Evolutionary conservation across 2,888 invertebrate species (phyloP), one percentile per base, ranked within the genome.

Genomic region (Perdita meconis): DNA sequence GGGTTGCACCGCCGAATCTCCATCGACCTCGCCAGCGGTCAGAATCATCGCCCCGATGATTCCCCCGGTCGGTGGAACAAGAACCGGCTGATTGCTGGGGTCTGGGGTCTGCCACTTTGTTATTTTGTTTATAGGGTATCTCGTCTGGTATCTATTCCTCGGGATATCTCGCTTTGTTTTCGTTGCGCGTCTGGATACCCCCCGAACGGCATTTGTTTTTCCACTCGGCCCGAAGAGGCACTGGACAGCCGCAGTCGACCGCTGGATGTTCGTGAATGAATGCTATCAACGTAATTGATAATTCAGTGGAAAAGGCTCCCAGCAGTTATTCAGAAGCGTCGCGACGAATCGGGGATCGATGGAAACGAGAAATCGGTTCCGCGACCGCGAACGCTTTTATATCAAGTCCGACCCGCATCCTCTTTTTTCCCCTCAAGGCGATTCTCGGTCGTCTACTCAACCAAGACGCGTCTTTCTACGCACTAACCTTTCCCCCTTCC

Each of bases 211-310:
- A 36, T 47, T 77, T 68, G 78, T 60, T 78, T 77, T 78, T 72
- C 78, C 68, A 34, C 19, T 24, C 55, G 34, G 19, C 24, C 26
- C 44, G 24, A 26, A 47, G 13, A 6, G 3, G 6, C 30, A 30
- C 30, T 4, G 30, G 30, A 30, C 30, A 4, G 30, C 30, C 30
- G 67, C n/a, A n/a, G n/a, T n/a, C 56, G 67, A 6, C 47, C 63
- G 78, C 78, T 74, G 71, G n/a, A 81, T 83, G 53, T 66, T 68
- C 53, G 47, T 61, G 78, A 66, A 85, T 73, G 84, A 82, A 84
- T 82, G 64, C 74, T 76, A 81, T 85, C 79, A 70, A 70, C 74
- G 83, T 85, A 76, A 84, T 78, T 67, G 78, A 68, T 85, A 76
- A 84, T 78, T 67, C 81, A 68, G 26, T 44, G 67, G 73, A 51